Conservation (phyloP, 2,797 vertebrate genomes). For the Premnoplex brunnescens region DNA sequence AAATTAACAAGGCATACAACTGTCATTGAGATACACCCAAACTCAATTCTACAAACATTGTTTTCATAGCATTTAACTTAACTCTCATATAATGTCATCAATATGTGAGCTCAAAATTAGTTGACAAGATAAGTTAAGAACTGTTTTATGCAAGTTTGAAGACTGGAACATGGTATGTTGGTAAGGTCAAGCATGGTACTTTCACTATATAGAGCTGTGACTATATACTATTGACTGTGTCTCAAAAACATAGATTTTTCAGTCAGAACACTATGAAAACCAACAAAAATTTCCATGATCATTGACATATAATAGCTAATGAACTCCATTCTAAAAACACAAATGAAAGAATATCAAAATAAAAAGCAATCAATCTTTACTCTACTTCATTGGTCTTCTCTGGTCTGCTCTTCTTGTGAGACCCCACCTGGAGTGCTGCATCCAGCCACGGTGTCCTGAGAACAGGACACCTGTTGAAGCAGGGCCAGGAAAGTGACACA, state of each 20-base stretch:
- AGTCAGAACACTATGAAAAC: not conserved
- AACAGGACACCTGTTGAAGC: not conserved
- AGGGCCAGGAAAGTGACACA: not conserved
- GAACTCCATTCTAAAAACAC: not conserved
- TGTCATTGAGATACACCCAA: not conserved
- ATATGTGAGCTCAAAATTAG: not conserved
- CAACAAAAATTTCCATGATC: not conserved
- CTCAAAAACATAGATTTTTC: not conserved
- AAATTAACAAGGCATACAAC: not conserved
- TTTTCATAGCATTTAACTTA: not conserved
- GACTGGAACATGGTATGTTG: not conserved
- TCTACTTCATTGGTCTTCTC: not conserved
- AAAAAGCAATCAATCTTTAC: not conserved
- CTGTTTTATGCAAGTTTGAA: not conserved
- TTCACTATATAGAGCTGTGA: not conserved
- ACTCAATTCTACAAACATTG: not conserved
- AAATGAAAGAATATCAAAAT: not conserved
- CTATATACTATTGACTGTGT: not conserved
- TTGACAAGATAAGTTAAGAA: not conserved
- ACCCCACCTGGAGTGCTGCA: not conserved
- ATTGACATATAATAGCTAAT: not conserved
- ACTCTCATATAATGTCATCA: not conserved
- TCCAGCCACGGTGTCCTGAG: not conserved
- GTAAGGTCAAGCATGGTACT: not conserved
- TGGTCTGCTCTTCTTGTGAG: not conserved